Base-by-base conservation (phyloP, 2,797 vertebrate species). In the Malacoraja senta region DNA sequence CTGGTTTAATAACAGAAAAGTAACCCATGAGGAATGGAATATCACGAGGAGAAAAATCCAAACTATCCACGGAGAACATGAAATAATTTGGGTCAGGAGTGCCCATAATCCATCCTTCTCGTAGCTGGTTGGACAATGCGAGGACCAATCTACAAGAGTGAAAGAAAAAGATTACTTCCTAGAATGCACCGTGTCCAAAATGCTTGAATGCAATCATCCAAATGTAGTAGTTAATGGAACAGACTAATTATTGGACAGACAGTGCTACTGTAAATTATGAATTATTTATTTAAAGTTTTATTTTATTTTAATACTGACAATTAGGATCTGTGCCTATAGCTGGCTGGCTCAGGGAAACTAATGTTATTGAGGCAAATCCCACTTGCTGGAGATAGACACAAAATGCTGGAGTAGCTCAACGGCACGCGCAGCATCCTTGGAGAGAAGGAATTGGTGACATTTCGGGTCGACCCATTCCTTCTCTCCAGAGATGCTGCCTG, bases 11-110 rank as follows among this genome's bases (percentile, higher is more conserved):
- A 99, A 96, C 77, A 96, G 94, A 79, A 96, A 4, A 0, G 95
- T 95, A 93, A 98, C 96, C 98, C 98, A 99, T 1, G 94, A 95
- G 72, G 96, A 96, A 94, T 99, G 98, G 94, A 98, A 97, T 93
- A 96, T 94, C 84, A 97, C 95, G 19, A 99, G 65, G 91, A 96
- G 26, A 93, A 98, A 98, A 94, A 99, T 94, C 94, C 97, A 96
- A 68, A 97, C 96, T 94, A 99, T 94, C 98, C 99, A 99, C 0
- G 99, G 97, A 17, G 98, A 99, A 93, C 98, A 99, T 94, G 94
- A 93, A 1, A 97, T 94, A 84, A 97, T 95, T 93, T 96, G 95
- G 0, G 95, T 97, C 93, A 97, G 84, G 76, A 95, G 96, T 0
- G 93, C 96, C 98, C 98, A 98, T 0, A 95, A n/a, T 71, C 98